Base-by-base conservation (phyloP, 2,797 vertebrate genomes). In the Margarornis squamiger region DNA sequence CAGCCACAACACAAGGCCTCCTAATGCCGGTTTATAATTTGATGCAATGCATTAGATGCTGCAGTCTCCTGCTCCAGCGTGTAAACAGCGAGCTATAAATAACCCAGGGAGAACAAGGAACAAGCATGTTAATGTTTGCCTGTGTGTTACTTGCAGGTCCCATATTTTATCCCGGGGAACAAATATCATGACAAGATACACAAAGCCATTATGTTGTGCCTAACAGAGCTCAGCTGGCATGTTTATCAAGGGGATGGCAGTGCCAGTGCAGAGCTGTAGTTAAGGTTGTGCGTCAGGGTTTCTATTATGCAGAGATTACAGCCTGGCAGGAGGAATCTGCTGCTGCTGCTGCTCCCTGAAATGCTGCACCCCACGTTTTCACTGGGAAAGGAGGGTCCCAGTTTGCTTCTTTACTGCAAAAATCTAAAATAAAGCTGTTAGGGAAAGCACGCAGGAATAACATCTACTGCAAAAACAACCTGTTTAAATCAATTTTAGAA, bases 41-140 rank as follows among this genome's bases (percentile, higher is more conserved):
- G 68, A 65, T 38, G 45, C 83, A 79, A 89, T 45, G 82, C 45
- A 90, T 90, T 58, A 59, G 89, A 55, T 88, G 63, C 93, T 82
- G 92, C 86, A 79, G 81, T 27, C 79, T 85, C 92, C 95, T 91
- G 94, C 96, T 65, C 45, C 71, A 21, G 54, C 6, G 24, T 46
- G 92, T 80, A 91, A 94, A 95, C 88, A 78, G 88, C 78, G 73
- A 96, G 96, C 96, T 92, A 95, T 97, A 97, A 97, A 97, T 97
- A 97, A 97, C 91, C 72, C 2, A 2, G 82, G 89, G 45, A 82
- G 86, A 82, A 71, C 67, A 36, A 84, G 95, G 91, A 92, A 92
- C 61, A 34, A 94, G 96, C 96, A 13, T 16, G 81, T 39, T 93
- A 73, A 92, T 78, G 94, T 95, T 81, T 90, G 97, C 96, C 81